Evolutionary conservation across 2,888 invertebrate genomes (phyloP), one percentile per base, ranked within the genome.

Genomic region (Dicranocentrus wangi): DNA sequence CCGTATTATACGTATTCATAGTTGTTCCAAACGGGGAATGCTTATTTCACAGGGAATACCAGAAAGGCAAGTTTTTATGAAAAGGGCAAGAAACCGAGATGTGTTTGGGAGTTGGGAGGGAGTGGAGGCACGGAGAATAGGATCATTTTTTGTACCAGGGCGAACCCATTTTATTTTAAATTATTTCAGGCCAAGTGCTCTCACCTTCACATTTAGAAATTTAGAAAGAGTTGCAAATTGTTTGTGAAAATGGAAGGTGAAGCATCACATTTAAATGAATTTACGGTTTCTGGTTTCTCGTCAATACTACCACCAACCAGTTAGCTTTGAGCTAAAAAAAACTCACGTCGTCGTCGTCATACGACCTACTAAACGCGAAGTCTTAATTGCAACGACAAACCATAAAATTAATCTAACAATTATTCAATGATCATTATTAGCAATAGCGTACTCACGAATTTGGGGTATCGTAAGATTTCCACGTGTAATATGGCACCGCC

Each of bases 61-160:
- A 47, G n/a, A 47, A 47, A 47, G 47, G 47, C 47, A 47, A n/a
- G 15, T 47, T 47, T n/a, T n/a, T n/a, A n/a, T n/a, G 47, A 10
- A 47, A 10, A 47, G 47, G 15, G 47, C 47, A 47, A 47, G 13
- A 47, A 47, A 47, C 5, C 47, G 32, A 32, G 32, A 32, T 10
- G 5, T 32, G 32, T 10, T n/a, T 7, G 7, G 47, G 2, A 10
- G 47, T n/a, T 10, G 15, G 15, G 2, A 47, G 47, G 47, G 15
- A n/a, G 2, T 10, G n/a, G 47, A 47, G 15, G 15, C 47, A 47
- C 13, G n/a, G 13, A 10, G 47, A 47, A n/a, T 10, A 47, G 15
- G n/a, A 47, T 39, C 39, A 5, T 13, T 39, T 39, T 39, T 13
- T 39, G 5, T 39, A n/a, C 13, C 39, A 39, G 7, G 39, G 13